Evolutionary conservation across 2,888 invertebrate genomes (phyloP).

Genomic region (Helleia helle): DNA sequence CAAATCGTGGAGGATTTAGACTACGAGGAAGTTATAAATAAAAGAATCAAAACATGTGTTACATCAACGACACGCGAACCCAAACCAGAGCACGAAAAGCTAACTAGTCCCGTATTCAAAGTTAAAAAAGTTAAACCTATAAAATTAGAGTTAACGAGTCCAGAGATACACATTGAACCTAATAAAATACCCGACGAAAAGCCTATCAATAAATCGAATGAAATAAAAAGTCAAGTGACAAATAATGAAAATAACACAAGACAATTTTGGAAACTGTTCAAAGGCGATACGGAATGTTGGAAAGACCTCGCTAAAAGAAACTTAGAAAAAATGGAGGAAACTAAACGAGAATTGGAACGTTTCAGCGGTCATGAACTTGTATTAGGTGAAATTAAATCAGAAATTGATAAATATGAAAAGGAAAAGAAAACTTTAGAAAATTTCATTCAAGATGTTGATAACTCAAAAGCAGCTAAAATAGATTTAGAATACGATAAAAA

Average conservation of each 20-base stretch:
- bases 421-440: slow-evolving; percentile 51
- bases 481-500: slow-evolving; percentile 59
- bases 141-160: slow-evolving; percentile 31
- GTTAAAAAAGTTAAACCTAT: slow-evolving; percentile 53
- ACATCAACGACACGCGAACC: slow-evolving; percentile 24
- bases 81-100: slow-evolving; percentile 30
- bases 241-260: slow-evolving; percentile 18
- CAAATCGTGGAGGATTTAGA: slow-evolving; percentile 59
- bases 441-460: slow-evolving; percentile 61
- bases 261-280: slow-evolving; percentile 60
- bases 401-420: slow-evolving; percentile 45
- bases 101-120: slow-evolving; percentile 54
- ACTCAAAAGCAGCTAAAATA: slow-evolving; percentile 47
- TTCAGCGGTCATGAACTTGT: slow-evolving; percentile 63
- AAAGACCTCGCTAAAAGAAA: slow-evolving; percentile 60
- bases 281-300: slow-evolving; percentile 66
- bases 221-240: not conserved
- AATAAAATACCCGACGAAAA: slow-evolving; percentile 14
- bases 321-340: slow-evolving; percentile 61
- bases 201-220: not conserved
- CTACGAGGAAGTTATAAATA: slow-evolving; percentile 34
- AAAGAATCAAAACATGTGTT: slow-evolving; percentile 29
- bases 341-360: slow-evolving; percentile 53
- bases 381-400: slow-evolving; percentile 48
- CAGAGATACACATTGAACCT: slow-evolving; percentile 22